Evolutionary conservation across 2,888 invertebrate genomes (phyloP).

Genomic region (Tipula vernalis): DNA sequence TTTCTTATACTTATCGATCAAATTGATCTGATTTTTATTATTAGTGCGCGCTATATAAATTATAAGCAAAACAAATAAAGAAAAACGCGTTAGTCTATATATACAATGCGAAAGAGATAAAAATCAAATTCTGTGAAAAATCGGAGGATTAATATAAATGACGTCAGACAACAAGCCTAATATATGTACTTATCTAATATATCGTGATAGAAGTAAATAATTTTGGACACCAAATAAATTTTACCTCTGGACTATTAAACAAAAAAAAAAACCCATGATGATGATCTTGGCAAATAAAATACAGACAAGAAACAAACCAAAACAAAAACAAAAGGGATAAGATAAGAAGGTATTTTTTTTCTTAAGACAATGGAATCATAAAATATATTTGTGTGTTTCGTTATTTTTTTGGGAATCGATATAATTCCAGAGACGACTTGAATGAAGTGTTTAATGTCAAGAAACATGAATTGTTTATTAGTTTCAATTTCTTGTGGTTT

Average conservation of each 20-base stretch:
- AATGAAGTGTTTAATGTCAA: conserved; percentile 4
- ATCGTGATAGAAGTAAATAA: neutral
- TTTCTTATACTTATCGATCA: neutral
- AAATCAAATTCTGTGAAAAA: neutral
- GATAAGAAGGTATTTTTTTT: neutral
- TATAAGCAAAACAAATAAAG: neutral
- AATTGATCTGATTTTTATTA: neutral
- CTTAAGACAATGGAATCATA: neutral
- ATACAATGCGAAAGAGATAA: neutral
- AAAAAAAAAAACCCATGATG: neutral
- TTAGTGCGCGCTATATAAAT: neutral
- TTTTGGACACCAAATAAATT: conserved; percentile 1
- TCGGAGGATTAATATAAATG: neutral
- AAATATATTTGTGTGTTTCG: neutral
- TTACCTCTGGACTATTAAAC: neutral
- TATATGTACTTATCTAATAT: neutral
- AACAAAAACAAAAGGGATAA: neutral
- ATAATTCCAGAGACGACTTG: neutral
- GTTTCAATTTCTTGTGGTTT: neutral
- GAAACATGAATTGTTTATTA: conserved; percentile 4
- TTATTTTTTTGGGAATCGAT: neutral
- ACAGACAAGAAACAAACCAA: neutral
- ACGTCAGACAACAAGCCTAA: neutral
- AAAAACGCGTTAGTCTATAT: neutral
- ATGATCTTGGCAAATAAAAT: neutral